These are phyloP conservation scores for Amaurobius ferox DNA, from an alignment of 2,888 invertebrate species.

Conservation along the genomic window DNA sequence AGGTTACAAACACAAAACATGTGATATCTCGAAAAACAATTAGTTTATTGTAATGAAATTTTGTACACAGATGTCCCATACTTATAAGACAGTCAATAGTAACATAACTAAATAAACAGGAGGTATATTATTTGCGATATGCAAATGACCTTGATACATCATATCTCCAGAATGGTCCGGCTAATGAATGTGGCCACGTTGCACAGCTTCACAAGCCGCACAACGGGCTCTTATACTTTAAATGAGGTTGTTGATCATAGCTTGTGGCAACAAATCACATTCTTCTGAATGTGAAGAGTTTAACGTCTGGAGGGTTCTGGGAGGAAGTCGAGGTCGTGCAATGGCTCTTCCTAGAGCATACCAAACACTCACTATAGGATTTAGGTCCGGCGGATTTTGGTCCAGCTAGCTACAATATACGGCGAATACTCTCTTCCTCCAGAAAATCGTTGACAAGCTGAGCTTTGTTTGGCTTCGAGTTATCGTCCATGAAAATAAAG, in stretches of 20 bases:
- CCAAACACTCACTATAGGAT: background rate
- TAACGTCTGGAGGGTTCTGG: background rate
- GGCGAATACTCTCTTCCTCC: background rate
- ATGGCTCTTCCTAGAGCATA: slow-evolving; percentile 1
- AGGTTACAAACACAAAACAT: too few species aligned
- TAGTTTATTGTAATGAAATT: too few species aligned
- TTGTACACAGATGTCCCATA: too few species aligned
- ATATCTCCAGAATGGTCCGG: too few species aligned
- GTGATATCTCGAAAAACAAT: too few species aligned
- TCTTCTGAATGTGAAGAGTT: background rate
- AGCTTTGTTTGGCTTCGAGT: background rate
- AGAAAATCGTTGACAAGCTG: background rate
- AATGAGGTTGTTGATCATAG: background rate
- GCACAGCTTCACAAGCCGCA: background rate
- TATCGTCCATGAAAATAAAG: slow-evolving; percentile 7
- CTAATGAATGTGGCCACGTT: background rate
- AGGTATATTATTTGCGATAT: too few species aligned
- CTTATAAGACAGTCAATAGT: too few species aligned
- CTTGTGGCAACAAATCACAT: slow-evolving; percentile 3
- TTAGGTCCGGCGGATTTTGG: slow-evolving; percentile 15
- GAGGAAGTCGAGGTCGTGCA: background rate
- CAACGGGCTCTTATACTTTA: background rate
- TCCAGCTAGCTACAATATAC: background rate
- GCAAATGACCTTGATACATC: too few species aligned
- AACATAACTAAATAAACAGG: too few species aligned